Percentiles rank a stretch among this genome's conserved stretches.
Evolutionary conservation across 64 coral and sea anemone species (phyloP).

Genomic region (Cladopsammia gracilis): DNA sequence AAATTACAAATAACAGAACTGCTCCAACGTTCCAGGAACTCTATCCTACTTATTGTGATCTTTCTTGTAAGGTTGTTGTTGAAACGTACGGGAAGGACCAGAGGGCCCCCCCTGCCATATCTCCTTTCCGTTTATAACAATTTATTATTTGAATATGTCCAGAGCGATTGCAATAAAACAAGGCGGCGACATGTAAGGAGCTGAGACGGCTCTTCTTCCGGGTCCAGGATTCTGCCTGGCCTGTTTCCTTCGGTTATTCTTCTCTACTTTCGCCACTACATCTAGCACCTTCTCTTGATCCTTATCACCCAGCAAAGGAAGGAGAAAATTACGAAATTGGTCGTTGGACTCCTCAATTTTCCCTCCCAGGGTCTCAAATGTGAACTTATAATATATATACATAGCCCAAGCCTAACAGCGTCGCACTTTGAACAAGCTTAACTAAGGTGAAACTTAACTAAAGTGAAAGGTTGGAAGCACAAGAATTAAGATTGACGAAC

Average conservation of each 20-base stretch:
- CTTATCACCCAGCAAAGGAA: no score
- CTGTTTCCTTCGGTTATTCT: neutral
- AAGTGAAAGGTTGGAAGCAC: no score
- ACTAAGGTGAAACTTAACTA: no score
- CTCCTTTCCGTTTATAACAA: neutral
- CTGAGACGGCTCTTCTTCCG: no score
- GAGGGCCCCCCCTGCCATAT: neutral
- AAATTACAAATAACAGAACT: no score
- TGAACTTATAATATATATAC: conserved; percentile 1
- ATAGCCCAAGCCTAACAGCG: no score
- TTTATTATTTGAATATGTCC: neutral
- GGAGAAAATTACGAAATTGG: neutral
- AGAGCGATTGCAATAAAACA: neutral
- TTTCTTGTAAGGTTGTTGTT: neutral
- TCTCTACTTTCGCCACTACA: conserved; percentile 1
- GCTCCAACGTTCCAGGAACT: neutral
- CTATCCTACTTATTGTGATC: neutral
- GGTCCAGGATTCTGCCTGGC: no score
- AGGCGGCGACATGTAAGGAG: no score
- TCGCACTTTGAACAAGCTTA: no score
- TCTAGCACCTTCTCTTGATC: neutral
- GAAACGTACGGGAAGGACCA: neutral
- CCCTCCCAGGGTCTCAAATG: conserved; percentile 1
- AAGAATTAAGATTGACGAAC: no score
- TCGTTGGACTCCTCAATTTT: neutral